Base-by-base conservation (phyloP, 2,888 invertebrate genomes). In the Agonopterix arenella region DNA sequence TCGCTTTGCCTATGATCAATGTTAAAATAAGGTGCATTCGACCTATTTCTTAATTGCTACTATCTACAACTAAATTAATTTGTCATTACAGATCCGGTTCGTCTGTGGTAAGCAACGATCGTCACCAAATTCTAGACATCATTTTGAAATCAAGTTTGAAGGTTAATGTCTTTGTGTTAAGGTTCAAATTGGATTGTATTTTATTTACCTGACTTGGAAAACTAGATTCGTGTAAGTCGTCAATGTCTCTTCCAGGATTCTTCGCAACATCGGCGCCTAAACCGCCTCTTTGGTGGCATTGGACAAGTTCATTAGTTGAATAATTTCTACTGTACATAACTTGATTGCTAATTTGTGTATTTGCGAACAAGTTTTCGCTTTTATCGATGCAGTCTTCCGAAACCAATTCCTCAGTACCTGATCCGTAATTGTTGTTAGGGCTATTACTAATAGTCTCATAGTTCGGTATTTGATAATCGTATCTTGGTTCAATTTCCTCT, bases 71-170 rank as follows among this genome's bases (percentile, higher is more conserved):
- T 62, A 72, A 68, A 85, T 86, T 85, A 83, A 84, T 80, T 73
- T 73, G 70, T 73, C 80, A 75, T 88, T 88, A 88, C 45, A 61
- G 62, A 80, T 78, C 88, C 77, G 79, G 86, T 88, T 84, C 57
- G 66, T 66, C 62, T 81, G 84, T 65, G 84, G 84, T 82, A 72
- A 78, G 73, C 76, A 67, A 74, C 58, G 54, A 57, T 53, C 53
- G 54, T 60, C 54, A 66, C 51, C 47, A 44, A 53, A 11, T 43
- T 43, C 43, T 43, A 8, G 2, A 43, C 8, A 41, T 46, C 36
- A 41, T 41, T 48, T 47, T 58, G 51, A 52, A 53, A 40, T 44
- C 42, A 16, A 50, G 57, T 46, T 49, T 46, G 58, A 16, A 8
- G 36, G 54, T 49, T 65, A 56, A 61, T 49, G 4, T 36, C 37